Conservation (phyloP, 2,113 vertebrate species). For the Peromyscus maniculatus region DNA sequence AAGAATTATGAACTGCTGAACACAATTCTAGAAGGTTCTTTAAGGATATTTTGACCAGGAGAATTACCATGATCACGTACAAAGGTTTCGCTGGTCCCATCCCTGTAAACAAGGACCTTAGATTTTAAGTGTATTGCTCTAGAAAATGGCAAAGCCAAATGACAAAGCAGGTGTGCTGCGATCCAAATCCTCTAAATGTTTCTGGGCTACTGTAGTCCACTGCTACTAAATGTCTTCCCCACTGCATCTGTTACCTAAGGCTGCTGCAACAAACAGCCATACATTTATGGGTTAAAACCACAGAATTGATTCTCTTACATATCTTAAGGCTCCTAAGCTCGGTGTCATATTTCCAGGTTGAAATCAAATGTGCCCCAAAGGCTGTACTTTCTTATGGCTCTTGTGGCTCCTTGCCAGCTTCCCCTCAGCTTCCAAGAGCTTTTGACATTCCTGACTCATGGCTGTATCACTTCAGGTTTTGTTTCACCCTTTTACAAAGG, state of each 20-base stretch:
- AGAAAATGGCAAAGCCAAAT: slow-evolving; percentile 1
- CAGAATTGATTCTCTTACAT: background rate
- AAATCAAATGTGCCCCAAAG: background rate
- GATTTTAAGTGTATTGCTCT: background rate
- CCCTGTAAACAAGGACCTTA: background rate
- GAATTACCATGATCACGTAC: background rate
- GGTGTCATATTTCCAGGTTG: background rate
- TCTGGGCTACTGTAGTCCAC: background rate
- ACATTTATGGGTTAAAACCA: background rate
- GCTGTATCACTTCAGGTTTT: background rate
- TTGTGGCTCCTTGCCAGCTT: background rate
- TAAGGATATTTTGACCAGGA: background rate
- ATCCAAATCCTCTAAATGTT: background rate
- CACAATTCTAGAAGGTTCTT: background rate
- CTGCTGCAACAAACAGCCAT: background rate
- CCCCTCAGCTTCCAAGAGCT: background rate
- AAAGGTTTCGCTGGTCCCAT: background rate
- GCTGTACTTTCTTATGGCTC: background rate
- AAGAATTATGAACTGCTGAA: background rate
- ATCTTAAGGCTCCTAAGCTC: background rate
- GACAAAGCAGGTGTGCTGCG: background rate
- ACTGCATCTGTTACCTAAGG: background rate
- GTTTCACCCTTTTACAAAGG: background rate
- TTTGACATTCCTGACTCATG: background rate
- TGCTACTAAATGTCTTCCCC: background rate